Evolutionary conservation across 1,140 invertebrate species (phyloP), one percentile per base, ranked within the genome.

Genomic region (Drosophila mayri): DNA sequence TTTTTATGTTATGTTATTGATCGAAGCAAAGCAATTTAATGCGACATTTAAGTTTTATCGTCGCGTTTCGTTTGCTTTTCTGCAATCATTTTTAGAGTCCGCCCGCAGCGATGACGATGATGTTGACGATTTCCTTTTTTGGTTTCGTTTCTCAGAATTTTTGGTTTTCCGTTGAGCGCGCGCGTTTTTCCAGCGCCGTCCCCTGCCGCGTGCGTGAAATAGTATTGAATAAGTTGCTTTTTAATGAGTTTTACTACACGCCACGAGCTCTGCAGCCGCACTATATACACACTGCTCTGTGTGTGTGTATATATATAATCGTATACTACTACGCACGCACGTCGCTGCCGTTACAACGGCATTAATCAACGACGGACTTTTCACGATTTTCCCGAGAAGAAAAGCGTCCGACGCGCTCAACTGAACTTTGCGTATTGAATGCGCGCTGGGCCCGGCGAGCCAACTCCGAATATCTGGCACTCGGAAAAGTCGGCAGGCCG

Each of bases 361-460:
- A 49, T 52, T 40, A 55, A 71, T 41, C 66, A 62, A 67, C 64
- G 59, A 73, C 76, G 74, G 49, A 73, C 73, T 22, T 25, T 37
- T 22, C 52, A 54, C 52, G 52, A 54, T 54, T 38, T 54, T 38
- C 72, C 65, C 80, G 70, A 79, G 49, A 79, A 44, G 37, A 73
- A 28, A 85, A 85, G 25, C 32, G 81, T 92, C 91, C 84, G 84
- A 85, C 77, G 87, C 91, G 91, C 87, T 92, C 90, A 81, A 81
- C 81, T 77, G 84, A 92, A 92, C 79, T 82, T 88, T 88, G 79
- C 81, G 86, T 92, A 92, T 91, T 92, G 71, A 92, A 90, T 70
- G 55, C 61, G 67, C 64, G 44, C 68, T 35, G 50, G 8, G 47
- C 80, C 72, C 74, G 46, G 74, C 60, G 61, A 81, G 52, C 50